Conservation (phyloP, 2,113 vertebrate genomes). For the Gavia stellata region DNA sequence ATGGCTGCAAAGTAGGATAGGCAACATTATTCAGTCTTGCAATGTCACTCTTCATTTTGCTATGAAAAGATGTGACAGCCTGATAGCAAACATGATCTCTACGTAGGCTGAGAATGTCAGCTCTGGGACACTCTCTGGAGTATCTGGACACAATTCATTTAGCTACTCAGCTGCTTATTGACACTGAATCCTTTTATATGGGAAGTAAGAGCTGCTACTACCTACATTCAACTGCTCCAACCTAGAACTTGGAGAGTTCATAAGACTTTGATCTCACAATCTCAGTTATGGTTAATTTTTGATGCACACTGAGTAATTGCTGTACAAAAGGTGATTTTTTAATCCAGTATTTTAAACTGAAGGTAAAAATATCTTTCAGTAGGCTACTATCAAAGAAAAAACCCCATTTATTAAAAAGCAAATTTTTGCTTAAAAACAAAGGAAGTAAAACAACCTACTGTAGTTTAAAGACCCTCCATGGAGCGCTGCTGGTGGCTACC, state of each 20-base stretch:
- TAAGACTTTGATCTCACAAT: background rate
- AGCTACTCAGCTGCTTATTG: background rate
- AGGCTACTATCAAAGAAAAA: background rate
- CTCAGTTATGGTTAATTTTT: background rate
- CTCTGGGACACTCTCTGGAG: background rate
- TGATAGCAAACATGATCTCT: background rate
- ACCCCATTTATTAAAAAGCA: background rate
- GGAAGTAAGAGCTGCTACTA: background rate
- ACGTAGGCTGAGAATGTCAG: background rate
- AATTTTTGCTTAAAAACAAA: background rate
- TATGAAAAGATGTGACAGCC: background rate
- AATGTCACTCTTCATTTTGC: background rate
- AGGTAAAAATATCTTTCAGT: background rate
- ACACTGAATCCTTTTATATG: fast-evolving
- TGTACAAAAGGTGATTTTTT: background rate
- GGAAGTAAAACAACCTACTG: background rate
- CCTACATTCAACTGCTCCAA: background rate
- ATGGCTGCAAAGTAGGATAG: background rate
- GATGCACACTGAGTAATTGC: fast-evolving
- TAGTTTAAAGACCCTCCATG: background rate
- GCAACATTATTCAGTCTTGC: background rate
- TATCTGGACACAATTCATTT: background rate
- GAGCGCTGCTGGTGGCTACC: background rate
- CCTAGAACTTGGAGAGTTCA: background rate
- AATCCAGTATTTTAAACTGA: background rate